phyloP scores from a whole-genome alignment of 2,113 vertebrate genomes.

The Accipiter virgatus region DNA sequence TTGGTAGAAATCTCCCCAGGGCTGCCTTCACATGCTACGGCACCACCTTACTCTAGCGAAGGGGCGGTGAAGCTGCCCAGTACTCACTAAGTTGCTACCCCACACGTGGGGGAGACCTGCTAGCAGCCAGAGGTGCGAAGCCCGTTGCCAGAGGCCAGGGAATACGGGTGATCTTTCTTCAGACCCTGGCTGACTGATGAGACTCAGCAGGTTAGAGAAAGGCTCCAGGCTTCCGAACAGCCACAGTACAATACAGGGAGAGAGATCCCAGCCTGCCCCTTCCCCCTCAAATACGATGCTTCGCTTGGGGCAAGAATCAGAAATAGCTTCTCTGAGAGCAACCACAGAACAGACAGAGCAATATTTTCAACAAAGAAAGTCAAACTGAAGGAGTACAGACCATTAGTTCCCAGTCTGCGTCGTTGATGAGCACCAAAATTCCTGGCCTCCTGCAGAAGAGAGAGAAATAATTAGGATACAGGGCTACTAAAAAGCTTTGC shows the following conservation, averaged over 20 bases:
- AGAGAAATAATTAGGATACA: slow-evolving; percentile 51
- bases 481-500: slow-evolving; percentile 13
- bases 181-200: neutral
- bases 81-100: neutral
- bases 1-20: neutral
- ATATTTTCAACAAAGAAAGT: slow-evolving; percentile 31
- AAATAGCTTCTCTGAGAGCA: slow-evolving; percentile 22
- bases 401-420: slow-evolving; percentile 98
- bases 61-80: neutral
- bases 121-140: neutral
- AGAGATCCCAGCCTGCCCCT: slow-evolving; percentile 17
- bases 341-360: neutral
- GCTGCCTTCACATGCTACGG: neutral
- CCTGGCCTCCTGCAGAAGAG: slow-evolving; percentile 88
- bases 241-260: neutral
- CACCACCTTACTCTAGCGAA: neutral
- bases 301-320: slow-evolving; percentile 30
- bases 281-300: neutral
- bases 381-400: slow-evolving; percentile 76
- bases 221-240: neutral
- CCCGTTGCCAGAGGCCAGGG: neutral
- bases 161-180: neutral
- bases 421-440: slow-evolving; percentile 96
- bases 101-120: neutral
- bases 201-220: slow-evolving; percentile 15